Evolutionary conservation across 2,797 vertebrate genomes (phyloP).

Genomic region (Ptychobarbus kaznakovi): DNA sequence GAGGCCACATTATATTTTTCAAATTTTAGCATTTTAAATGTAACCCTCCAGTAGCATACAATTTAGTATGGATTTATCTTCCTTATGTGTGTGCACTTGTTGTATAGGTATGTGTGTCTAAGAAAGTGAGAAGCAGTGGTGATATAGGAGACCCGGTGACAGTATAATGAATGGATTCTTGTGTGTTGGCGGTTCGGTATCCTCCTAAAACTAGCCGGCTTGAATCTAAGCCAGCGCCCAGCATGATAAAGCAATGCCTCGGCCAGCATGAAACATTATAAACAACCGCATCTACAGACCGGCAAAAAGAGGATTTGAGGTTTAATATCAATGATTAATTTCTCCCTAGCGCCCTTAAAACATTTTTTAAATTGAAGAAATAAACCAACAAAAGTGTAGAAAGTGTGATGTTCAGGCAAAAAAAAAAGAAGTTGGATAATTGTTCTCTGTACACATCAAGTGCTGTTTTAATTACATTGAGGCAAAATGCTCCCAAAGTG

Average conservation of each 20-base stretch:
- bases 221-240: constrained; percentile 42
- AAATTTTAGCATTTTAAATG: constrained; percentile 2
- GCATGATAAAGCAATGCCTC: constrained; percentile 52
- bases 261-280: constrained; percentile 22
- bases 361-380: constrained; percentile 28
- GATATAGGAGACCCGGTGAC: constrained; percentile 56
- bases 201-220: constrained; percentile 34
- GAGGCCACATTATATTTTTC: neutral
- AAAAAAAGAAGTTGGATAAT: constrained; percentile 2
- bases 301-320: constrained; percentile 12
- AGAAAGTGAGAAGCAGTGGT: constrained; percentile 35
- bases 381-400: constrained; percentile 16
- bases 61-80: constrained; percentile 1
- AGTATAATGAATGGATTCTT: constrained; percentile 70
- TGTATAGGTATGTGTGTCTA: constrained; percentile 48
- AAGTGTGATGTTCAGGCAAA: neutral
- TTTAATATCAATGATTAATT: constrained; percentile 45
- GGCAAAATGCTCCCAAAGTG: constrained; percentile 12
- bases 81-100: constrained; percentile 41
- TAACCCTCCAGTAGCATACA: neutral
- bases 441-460: constrained; percentile 25
- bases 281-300: constrained; percentile 18
- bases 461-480: constrained; percentile 23
- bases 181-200: constrained; percentile 33
- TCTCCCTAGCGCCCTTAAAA: constrained; percentile 16